A percentile compares a stretch with the other conserved stretches of the same genome.
Conservation (phyloP, 2,113 vertebrate species). For the Regulus satrapa region DNA sequence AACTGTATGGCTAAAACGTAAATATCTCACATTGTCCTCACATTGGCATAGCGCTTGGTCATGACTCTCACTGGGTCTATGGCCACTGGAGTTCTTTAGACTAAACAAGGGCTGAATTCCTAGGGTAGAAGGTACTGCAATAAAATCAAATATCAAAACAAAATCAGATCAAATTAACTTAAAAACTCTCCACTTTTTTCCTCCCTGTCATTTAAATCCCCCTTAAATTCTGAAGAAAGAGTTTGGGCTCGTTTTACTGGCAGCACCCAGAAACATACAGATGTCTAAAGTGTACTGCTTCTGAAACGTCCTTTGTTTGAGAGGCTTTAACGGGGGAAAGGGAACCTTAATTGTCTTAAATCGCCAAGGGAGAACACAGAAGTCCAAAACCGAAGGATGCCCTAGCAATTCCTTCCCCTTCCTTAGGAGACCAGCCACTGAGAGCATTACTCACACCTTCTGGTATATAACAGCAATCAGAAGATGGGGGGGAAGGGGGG, state of each 20-base stretch:
- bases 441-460: not conserved
- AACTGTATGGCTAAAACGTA: not conserved
- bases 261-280: not conserved
- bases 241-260: not conserved
- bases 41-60: not conserved
- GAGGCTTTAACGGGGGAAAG: not conserved
- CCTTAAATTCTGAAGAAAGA: not conserved
- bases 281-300: not conserved
- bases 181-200: not conserved
- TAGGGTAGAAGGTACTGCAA: not conserved
- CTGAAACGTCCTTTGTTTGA: not conserved
- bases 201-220: not conserved
- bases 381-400: not conserved
- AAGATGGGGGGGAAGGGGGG: rapidly evolving
- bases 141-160: constrained; percentile 47
- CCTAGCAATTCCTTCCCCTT: not conserved
- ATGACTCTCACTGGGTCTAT: not conserved
- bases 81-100: not conserved
- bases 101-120: constrained; percentile 36
- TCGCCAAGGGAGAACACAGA: rapidly evolving
- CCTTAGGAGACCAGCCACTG: not conserved
- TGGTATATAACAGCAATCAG: not conserved
- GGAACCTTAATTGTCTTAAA: not conserved
- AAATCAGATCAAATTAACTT: constrained; percentile 27
- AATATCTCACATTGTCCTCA: not conserved